Evolutionary conservation across 2,797 vertebrate species (phyloP).

Genomic region (Schizopygopsis pylzovi): DNA sequence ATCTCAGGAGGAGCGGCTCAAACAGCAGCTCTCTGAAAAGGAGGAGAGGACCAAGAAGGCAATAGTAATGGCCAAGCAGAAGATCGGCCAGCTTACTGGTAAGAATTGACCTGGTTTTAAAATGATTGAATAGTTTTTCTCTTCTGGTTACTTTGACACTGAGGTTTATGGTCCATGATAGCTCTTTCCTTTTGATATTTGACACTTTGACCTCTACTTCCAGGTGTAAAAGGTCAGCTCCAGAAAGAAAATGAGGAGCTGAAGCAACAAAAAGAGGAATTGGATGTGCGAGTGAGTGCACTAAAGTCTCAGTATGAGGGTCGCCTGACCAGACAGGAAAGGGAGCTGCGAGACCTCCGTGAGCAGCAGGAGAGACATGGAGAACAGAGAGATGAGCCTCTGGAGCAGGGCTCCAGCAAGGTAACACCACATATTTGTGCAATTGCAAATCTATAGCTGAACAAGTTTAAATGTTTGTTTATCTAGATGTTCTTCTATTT

Average conservation of each 20-base stretch:
- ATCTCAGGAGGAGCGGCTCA: constrained; percentile 86
- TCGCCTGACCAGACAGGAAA: constrained; percentile 90
- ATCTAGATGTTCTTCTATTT: constrained; percentile 30
- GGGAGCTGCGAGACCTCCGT: constrained; percentile 86
- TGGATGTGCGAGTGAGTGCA: constrained; percentile 92
- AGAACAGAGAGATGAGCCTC: constrained; percentile 59
- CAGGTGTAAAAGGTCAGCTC: constrained; percentile 88
- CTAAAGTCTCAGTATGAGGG: constrained; percentile 98
- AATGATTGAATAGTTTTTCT: background rate
- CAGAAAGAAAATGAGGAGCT: constrained; percentile 92
- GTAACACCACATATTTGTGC: background rate
- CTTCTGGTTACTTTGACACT: background rate
- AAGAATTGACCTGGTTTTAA: constrained; percentile 29
- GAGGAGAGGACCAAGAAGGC: constrained; percentile 95
- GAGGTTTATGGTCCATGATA: background rate
- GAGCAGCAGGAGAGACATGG: constrained; percentile 91
- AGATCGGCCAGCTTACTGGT: constrained; percentile 88
- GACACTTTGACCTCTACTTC: background rate
- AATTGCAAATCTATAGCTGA: background rate
- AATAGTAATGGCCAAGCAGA: constrained; percentile 89
- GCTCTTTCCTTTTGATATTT: background rate
- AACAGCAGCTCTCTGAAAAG: constrained; percentile 91
- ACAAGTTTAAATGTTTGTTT: background rate
- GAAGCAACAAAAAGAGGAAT: constrained; percentile 92
- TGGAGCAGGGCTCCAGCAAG: constrained; percentile 63